phyloP scores from a whole-genome alignment of 2,888 invertebrate genomes.

The Selenia dentaria region DNA sequence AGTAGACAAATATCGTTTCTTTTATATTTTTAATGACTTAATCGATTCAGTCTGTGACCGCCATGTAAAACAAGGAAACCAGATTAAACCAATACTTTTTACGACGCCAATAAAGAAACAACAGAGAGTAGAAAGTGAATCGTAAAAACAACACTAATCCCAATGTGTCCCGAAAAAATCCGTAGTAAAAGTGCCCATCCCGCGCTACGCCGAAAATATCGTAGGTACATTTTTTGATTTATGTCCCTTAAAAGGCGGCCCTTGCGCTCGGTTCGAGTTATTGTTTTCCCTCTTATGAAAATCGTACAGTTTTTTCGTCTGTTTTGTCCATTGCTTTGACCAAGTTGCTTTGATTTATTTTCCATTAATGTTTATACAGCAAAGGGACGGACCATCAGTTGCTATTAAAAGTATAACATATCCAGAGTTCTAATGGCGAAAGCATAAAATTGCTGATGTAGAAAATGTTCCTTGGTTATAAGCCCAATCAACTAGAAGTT shows the following conservation, averaged over 20 bases:
- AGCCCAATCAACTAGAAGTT: constrained; percentile 9
- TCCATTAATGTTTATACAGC: constrained; percentile 62
- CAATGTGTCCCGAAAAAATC: constrained; percentile 62
- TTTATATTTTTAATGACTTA: too few relatives aligned
- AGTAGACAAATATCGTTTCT: too few relatives aligned
- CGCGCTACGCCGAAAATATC: constrained; percentile 70
- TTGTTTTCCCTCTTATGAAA: constrained; percentile 81
- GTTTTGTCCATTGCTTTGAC: constrained; percentile 58
- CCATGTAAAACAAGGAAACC: constrained; percentile 43
- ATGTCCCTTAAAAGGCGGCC: constrained; percentile 77
- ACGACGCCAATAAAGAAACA: constrained; percentile 65
- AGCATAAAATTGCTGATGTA: constrained; percentile 11
- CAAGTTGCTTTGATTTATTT: constrained; percentile 66
- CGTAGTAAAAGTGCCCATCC: constrained; percentile 64
- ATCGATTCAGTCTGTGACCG: too few relatives aligned
- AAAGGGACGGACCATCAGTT: constrained; percentile 34
- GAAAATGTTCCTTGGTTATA: constrained; percentile 28
- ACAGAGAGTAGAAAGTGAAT: constrained; percentile 67
- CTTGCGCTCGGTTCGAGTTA: constrained; percentile 73
- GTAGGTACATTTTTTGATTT: constrained; percentile 73
- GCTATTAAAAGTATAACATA: constrained; percentile 39
- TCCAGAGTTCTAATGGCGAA: background rate
- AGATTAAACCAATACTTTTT: constrained; percentile 50
- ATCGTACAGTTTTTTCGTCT: constrained; percentile 66
- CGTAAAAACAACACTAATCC: constrained; percentile 79